Base-by-base conservation (phyloP, 1,140 invertebrate genomes). In the Aphelinus atriplicis region DNA sequence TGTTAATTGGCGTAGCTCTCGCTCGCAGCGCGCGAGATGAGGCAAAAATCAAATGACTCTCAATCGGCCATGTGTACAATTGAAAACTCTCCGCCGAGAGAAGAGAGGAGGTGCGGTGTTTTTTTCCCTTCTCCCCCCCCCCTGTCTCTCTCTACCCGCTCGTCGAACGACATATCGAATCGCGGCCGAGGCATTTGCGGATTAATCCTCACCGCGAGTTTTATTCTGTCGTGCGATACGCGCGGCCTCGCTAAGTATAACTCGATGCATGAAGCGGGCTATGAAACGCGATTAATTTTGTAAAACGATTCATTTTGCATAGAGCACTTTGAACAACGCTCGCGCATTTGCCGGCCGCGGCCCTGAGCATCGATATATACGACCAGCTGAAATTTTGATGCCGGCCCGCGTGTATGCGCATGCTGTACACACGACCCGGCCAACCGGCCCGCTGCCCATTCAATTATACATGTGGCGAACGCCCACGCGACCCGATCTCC, bases 231-330 rank as follows among this genome's bases (percentile, higher is more conserved):
- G 26, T 26, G 26, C 26, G 26, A 26, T 26, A 26, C 26, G 26
- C 26, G 26, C 26, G 26, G 26, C 26, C 26, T 26, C 26, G 26
- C 26, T 26, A 26, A 26, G 26, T 53, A 71, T 63, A 71, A 62
- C 60, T 62, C 50, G 9, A 51, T 9, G 47, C 26, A 26, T 48
- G 9, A 7, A 9, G 50, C 2, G 7, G 46, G 45, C 42, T 64
- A 48, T 72, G 55, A 64, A 64, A 72, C 47, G 46, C 45, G 61
- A 64, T 72, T 72, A 72, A 72, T 62, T 63, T 72, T 7, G 45
- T 53, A 57, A 72, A 72, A 55, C 50, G 47, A 64, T 72, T 72
- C 10, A 72, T 56, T 72, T 72, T 72, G 61, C 70, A 72, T 72
- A 57, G 51, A 53, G 61, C 53, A 72, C 61, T 72, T 72, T 72